Evolutionary conservation across 2,888 invertebrate genomes (phyloP).

Genomic region (Dolichopus griseipennis): DNA sequence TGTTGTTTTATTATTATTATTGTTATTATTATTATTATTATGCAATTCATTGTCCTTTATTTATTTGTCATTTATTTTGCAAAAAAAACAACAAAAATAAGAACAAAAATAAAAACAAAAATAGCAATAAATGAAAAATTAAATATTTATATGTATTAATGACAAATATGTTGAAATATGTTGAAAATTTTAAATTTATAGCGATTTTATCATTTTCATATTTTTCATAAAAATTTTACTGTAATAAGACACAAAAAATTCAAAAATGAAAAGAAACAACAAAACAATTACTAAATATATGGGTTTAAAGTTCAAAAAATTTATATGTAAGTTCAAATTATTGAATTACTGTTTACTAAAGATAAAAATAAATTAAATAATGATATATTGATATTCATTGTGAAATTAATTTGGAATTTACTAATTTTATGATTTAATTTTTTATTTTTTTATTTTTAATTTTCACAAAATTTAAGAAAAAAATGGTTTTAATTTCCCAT

Average conservation of each 20-base stretch:
- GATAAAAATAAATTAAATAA: not conserved
- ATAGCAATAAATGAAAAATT: not conserved
- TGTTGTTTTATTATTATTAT: too few relatives aligned
- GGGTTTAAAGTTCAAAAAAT: not conserved
- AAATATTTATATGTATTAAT: not conserved
- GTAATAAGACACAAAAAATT: too few relatives aligned
- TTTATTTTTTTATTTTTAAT: too few relatives aligned
- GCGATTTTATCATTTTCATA: conserved; percentile 4
- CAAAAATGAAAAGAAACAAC: too few relatives aligned
- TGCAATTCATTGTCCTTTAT: not conserved
- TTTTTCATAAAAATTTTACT: not conserved
- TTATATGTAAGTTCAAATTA: not conserved
- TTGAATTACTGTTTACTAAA: not conserved
- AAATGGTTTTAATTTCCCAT: too few relatives aligned
- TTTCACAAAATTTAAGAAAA: too few relatives aligned
- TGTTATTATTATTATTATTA: not conserved
- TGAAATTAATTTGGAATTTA: too few relatives aligned
- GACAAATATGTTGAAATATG: conserved; percentile 11
- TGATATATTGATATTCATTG: too few relatives aligned
- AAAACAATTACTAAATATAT: not conserved
- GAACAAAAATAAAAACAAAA: too few relatives aligned
- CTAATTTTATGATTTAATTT: too few relatives aligned
- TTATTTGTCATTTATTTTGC: not conserved
- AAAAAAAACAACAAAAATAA: too few relatives aligned
- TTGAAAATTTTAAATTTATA: conserved; percentile 8